These are phyloP conservation scores for western clawed frog (Xenopus tropicalis) DNA, from an alignment of 2,113 vertebrate genomes.

Conservation along the genomic window DNA sequence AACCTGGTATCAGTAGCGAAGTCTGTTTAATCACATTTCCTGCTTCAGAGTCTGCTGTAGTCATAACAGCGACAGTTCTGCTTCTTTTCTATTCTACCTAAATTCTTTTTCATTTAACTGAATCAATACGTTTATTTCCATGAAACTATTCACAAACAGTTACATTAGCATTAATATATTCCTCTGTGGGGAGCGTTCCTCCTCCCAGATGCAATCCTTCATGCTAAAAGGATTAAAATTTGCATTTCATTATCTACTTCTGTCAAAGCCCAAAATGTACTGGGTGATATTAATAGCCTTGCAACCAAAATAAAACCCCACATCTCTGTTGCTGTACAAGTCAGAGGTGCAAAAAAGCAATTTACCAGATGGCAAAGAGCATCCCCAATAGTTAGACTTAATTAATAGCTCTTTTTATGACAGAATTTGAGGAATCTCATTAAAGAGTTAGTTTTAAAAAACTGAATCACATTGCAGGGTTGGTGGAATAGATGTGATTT, in stretches of 20 bases:
- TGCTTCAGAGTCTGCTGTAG: no score
- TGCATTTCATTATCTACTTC: slow-evolving; percentile 13
- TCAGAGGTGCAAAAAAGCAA: slow-evolving; percentile 20
- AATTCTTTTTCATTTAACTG: neutral
- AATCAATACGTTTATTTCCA: neutral
- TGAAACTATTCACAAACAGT: neutral
- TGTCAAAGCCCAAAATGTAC: slow-evolving; percentile 12
- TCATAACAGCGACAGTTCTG: no score
- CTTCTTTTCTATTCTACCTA: no score
- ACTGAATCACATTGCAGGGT: neutral
- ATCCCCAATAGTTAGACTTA: slow-evolving; percentile 16
- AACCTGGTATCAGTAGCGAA: no score
- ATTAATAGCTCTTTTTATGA: slow-evolving; percentile 20
- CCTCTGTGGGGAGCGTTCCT: neutral
- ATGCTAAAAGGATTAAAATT: slow-evolving; percentile 11
- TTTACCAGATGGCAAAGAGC: slow-evolving; percentile 24
- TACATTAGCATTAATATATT: neutral
- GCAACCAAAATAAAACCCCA: slow-evolving; percentile 10
- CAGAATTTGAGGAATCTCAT: slow-evolving; percentile 3
- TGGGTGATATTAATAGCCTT: slow-evolving; percentile 2
- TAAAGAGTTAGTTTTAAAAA: neutral
- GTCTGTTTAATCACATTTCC: no score
- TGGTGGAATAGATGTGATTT: neutral
- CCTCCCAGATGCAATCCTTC: neutral
- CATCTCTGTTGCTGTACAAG: slow-evolving; percentile 7